Evolutionary conservation across 2,888 invertebrate species (phyloP).

Genomic region (Thecocarcelia acutangulata): DNA sequence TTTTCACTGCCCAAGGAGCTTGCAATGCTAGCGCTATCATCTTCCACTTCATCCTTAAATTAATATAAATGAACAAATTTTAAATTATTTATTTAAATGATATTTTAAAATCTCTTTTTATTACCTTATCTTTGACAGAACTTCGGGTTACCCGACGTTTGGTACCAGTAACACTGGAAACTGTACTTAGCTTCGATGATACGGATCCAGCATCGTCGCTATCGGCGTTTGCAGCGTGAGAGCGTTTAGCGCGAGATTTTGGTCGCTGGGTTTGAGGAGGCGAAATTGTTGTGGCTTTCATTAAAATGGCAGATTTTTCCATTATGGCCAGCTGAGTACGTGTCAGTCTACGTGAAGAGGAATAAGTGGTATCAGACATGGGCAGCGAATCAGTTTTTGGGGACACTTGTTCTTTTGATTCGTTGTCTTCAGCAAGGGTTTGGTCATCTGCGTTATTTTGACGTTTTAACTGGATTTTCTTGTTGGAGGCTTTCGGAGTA

Average conservation of each 20-base stretch:
- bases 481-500: constrained; percentile 49
- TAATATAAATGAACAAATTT: constrained; percentile 3
- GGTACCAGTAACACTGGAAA: constrained; percentile 67
- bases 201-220: constrained; percentile 74
- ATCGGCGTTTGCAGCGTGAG: constrained; percentile 66
- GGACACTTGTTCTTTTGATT: constrained; percentile 35
- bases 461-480: constrained; percentile 56
- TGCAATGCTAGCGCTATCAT: constrained; percentile 71
- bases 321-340: constrained; percentile 74
- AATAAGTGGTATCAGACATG: constrained; percentile 52
- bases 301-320: constrained; percentile 71
- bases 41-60: constrained; percentile 71
- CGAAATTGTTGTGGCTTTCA: constrained; percentile 40
- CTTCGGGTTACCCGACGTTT: constrained; percentile 71
- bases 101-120: background rate
- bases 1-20: constrained; percentile 72
- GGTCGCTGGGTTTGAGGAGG: constrained; percentile 57
- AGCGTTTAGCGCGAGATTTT: constrained; percentile 66
- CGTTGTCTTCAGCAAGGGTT: constrained; percentile 15
- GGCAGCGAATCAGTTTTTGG: constrained; percentile 55
- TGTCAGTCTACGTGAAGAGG: constrained; percentile 73
- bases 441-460: constrained; percentile 35
- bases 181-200: constrained; percentile 71
- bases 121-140: constrained; percentile 71
- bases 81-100: constrained; percentile 10